Base-by-base conservation (phyloP, 2,113 vertebrate genomes). In the Nerophis ophidion region DNA sequence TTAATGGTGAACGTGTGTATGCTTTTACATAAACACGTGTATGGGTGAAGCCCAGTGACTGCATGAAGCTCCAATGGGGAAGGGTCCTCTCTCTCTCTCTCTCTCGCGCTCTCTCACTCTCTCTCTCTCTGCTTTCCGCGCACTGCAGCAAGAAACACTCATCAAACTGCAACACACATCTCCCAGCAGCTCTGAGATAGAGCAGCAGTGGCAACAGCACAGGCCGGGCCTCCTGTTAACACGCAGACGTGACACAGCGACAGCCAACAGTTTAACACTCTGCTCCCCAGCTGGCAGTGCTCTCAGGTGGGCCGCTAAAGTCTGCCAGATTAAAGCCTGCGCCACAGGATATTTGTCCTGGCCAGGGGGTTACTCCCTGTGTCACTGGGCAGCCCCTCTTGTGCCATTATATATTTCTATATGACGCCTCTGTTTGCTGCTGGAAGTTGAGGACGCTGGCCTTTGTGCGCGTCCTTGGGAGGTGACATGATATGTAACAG, bases 141-240 rank as follows among this genome's bases (percentile, higher is more conserved):
- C 83, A 89, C 78, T 89, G 86, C 86, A 89, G 83, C 79, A 88
- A 86, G 84, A 87, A 86, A 81, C 79, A 84, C 86, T 88, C 82
- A 86, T 89, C 84, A 88, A 86, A 88, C 83, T 87, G 87, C 86
- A 87, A 84, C 82, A 82, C 83, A 58, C 86, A 87, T 88, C 86
- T 82, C 79, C 48, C 75, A 75, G 63, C 76, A 85, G 75, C 75
- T 69, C 74, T 83, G 74, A 65, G 80, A 81, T 80, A 75, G 77
- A 82, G 79, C 80, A 58, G 67, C 71, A 67, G 71, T 56, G 60
- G 74, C 66, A 65, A 61, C 59, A 63, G 71, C 19, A 61, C 70
- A 76, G 72, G 59, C 70, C 15, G 48, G 71, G 74, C 79, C 81
- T 81, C 79, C 79, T 76, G 68, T 82, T 86, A 84, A 82, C 84